Base-by-base conservation (phyloP, 2,113 vertebrate species). In the Aplodontia rufa region DNA sequence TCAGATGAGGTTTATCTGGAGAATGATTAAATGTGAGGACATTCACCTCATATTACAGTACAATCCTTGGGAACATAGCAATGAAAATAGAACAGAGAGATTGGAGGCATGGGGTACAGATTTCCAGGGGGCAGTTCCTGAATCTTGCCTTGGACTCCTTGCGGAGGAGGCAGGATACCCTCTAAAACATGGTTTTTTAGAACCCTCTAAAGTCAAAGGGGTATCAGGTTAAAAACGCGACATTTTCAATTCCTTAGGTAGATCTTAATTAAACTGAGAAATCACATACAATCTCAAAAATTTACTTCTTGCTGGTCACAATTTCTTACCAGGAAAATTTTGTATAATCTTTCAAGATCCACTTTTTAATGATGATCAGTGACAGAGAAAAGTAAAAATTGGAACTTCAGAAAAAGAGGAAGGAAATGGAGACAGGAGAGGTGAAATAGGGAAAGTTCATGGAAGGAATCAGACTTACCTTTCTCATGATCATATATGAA, bases 1-100 rank as follows among this genome's bases (percentile, higher is more conserved):
- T 40, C 49, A 47, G 24, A 66, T 32, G 69, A 90, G 47, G 10
- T 53, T 95, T 92, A 87, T 83, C 85, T 79, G 80, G 89, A 95
- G 86, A 68, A 47, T 32, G 45, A 60, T 90, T 92, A 87, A 93
- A 74, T 42, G 5, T 49, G 81, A 95, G 69, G 64, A 32, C 24
- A 74, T 87, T 75, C 81, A 71, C 58, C 69, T 96, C 19, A 37
- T 1, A 22, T 68, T 42, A 51, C 17, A 75, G 69, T 40, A 60
- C 35, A 49, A 83, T 42, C 20, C 66, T 69, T 94, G 45, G 30
- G 64, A 92, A 17, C 28, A 32, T 10, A 75, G 71, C 51, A 92
- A 58, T 92, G 47, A 90, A 96, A 87, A 40, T 45, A 68, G 75
- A n/a, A 66, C 8, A 53, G 35, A 51, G 37, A 74, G 84, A 11